Evolutionary conservation across 53 echinoderm and acorn worm genomes (phyloP), one percentile per base, ranked within the genome.

Genomic region (Hippasteria phrygiana): DNA sequence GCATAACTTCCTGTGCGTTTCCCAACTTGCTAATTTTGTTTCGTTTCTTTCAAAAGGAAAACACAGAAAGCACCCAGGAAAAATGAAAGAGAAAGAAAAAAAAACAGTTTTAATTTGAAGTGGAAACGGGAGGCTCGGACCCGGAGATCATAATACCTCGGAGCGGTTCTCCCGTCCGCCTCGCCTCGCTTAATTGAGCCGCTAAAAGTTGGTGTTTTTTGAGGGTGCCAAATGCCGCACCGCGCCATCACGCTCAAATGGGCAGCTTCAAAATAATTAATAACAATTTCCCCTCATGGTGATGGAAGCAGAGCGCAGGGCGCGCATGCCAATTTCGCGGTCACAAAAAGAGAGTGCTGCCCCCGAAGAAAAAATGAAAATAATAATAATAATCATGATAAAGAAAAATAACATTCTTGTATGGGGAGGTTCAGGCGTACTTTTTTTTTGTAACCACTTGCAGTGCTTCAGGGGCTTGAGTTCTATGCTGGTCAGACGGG

Each of bases 121-220:
- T 36, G 45, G 66, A 36, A 39, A 31, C 26, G 85, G 70, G 37
- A n/a, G 47, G 47, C 36, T 65, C 29, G 81, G 33, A 65, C 64
- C 43, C 11, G 39, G 35, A 36, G 81, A 81, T 64, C 85, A 85
- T 70, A 81, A 69, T 70, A 65, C 85, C 85, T 85, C 48, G 51
- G 39, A 85, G 85, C 85, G 71, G 75, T 75, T 27, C 38, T 85
- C 39, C 39, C 38, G 81, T 85, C 71, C 71, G 85, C 70, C 71
- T 70, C 70, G 70, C 51, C 47, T 85, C 70, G 85, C 85, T 85
- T 85, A 85, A 85, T 85, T 85, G 85, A 85, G 51, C 75, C 85
- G 85, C 85, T 85, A 85, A 85, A 85, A 85, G 85, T 85, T 85
- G 85, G 85, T 85, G 85, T 85, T 85, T 85, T 83, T 85, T 85